A percentile compares a stretch with the other conserved stretches of the same genome.
These are phyloP conservation scores for Misgurnus mizolepis DNA, from an alignment of 2,113 vertebrate species.

Conservation along the genomic window DNA sequence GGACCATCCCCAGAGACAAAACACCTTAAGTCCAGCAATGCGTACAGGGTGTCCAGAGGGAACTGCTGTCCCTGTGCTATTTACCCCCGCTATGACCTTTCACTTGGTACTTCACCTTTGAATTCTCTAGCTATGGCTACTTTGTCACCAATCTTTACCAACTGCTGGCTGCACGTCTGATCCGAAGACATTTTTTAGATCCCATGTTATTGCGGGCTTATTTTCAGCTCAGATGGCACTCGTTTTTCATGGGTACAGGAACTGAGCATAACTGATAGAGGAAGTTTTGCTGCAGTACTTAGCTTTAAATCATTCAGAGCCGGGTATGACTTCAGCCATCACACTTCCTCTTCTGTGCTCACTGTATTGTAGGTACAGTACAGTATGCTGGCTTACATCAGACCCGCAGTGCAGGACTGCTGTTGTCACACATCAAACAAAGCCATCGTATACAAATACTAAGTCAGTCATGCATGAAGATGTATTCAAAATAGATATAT, in stretches of 20 bases:
- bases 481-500: background rate
- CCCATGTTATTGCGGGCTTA: conserved; percentile 15
- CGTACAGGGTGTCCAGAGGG: conserved; percentile 37
- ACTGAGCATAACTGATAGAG: conserved; percentile 39
- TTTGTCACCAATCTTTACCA: conserved; percentile 34
- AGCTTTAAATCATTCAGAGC: conserved; percentile 37
- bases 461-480: background rate
- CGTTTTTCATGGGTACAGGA: conserved; percentile 22
- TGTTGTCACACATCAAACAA: conserved; percentile 18
- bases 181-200: conserved; percentile 25
- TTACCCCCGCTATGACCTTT: conserved; percentile 46
- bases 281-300: conserved; percentile 36
- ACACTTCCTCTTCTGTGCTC: conserved; percentile 31
- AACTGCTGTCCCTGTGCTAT: conserved; percentile 20
- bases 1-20: conserved; percentile 27
- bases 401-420: background rate
- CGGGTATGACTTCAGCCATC: conserved; percentile 27
- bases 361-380: conserved; percentile 11
- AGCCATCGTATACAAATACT: conserved; percentile 12
- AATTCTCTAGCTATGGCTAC: conserved; percentile 24
- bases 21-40: conserved; percentile 22
- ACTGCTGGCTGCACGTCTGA: conserved; percentile 7
- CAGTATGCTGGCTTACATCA: background rate
- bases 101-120: conserved; percentile 18
- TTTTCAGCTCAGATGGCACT: background rate